Percentiles rank a stretch among this genome's conserved stretches.
phyloP scores from a whole-genome alignment of 2,113 vertebrate species.

The Phalacrocorax carbo region DNA sequence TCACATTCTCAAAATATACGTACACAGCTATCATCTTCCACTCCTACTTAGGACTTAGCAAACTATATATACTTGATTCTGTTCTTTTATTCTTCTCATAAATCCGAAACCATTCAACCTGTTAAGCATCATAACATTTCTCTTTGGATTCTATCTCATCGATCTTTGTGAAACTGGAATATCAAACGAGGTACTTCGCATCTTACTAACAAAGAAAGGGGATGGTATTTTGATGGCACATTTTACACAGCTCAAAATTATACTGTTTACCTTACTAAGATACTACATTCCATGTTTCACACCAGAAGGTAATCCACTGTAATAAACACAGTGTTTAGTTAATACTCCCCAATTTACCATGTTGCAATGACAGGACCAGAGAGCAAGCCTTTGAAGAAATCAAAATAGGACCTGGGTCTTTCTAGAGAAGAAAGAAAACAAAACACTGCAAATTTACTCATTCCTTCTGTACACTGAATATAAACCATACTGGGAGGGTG shows the following conservation, averaged over 20 bases:
- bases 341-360: background rate
- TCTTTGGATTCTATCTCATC: background rate
- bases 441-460: background rate
- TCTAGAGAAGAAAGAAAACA: background rate
- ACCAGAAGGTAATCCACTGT: background rate
- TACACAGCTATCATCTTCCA: background rate
- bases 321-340: background rate
- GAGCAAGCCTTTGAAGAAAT: background rate
- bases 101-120: background rate
- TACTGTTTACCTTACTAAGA: background rate
- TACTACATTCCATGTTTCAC: background rate
- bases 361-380: background rate
- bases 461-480: background rate
- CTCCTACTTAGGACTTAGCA: background rate
- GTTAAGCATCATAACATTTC: background rate
- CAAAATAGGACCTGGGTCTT: background rate
- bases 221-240: background rate
- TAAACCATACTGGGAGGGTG: background rate
- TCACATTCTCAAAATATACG: background rate
- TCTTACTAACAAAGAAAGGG: background rate
- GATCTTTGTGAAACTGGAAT: background rate
- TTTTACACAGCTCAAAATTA: background rate
- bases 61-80: background rate
- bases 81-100: background rate
- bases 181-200: background rate